Percentiles rank a stretch among this genome's conserved stretches.
These are phyloP conservation scores for Myzus persicae DNA, from an alignment of 1,140 invertebrate species.

Conservation along the genomic window DNA sequence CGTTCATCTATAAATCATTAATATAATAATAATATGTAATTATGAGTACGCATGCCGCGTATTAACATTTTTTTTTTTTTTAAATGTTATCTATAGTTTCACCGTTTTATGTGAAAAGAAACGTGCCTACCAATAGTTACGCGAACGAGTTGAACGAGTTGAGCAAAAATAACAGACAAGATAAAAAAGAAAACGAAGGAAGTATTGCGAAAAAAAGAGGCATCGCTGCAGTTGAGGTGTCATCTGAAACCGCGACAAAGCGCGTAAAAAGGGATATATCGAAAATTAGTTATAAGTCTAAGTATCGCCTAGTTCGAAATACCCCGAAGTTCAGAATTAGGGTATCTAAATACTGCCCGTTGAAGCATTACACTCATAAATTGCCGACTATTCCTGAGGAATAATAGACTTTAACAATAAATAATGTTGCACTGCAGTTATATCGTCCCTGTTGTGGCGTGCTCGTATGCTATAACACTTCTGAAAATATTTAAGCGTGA, in stretches of 20 bases:
- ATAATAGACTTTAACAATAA: not conserved
- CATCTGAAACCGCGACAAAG: too few species aligned
- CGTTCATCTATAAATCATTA: not conserved
- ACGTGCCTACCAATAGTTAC: too few species aligned
- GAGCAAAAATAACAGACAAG: too few species aligned
- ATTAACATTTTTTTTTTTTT: not conserved
- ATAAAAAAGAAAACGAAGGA: too few species aligned
- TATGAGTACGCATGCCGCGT: not conserved
- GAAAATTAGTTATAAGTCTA: not conserved
- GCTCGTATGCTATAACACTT: too few species aligned
- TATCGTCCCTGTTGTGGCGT: too few species aligned
- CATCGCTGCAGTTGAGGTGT: not conserved
- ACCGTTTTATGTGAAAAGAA: too few species aligned
- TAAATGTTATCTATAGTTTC: not conserved
- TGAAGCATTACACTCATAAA: not conserved
- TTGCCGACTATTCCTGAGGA: not conserved
- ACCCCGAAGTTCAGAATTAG: too few species aligned
- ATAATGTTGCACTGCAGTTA: too few species aligned
- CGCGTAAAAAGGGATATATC: not conserved
- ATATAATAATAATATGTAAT: not conserved
- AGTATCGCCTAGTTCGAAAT: not conserved
- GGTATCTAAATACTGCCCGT: too few species aligned
- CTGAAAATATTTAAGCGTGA: too few species aligned
- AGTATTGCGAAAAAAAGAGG: not conserved
- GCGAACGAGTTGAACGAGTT: too few species aligned